phyloP scores from a whole-genome alignment of 2,888 invertebrate species.

The Euplagia quadripunctaria region DNA sequence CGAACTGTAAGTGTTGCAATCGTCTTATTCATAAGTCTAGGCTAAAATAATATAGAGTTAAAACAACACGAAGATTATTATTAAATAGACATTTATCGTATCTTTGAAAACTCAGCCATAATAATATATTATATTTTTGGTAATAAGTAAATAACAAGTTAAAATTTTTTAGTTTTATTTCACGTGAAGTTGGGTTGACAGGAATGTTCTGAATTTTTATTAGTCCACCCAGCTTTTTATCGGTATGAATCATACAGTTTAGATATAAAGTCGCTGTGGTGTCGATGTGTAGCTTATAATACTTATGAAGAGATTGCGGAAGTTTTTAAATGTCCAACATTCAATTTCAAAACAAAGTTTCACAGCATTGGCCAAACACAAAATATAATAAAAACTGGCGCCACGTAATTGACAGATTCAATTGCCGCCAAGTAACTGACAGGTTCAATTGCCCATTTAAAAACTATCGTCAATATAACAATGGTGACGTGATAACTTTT shows the following conservation, averaged over 20 bases:
- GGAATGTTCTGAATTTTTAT: slow-evolving; percentile 54
- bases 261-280: slow-evolving; percentile 60
- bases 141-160: slow-evolving; percentile 78
- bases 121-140: slow-evolving; percentile 85
- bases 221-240: slow-evolving; percentile 65
- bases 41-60: slow-evolving; percentile 70
- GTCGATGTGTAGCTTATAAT: slow-evolving; percentile 61
- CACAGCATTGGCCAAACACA: not conserved
- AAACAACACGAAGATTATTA: slow-evolving; percentile 76
- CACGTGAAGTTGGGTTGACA: slow-evolving; percentile 67
- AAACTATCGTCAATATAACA: slow-evolving; percentile 57
- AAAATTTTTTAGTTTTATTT: slow-evolving; percentile 72
- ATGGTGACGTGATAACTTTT: slow-evolving; percentile 60
- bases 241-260: slow-evolving; percentile 53
- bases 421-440: slow-evolving; percentile 31
- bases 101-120: slow-evolving; percentile 85
- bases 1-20: slow-evolving; percentile 83
- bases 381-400: slow-evolving; percentile 24
- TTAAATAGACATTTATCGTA: slow-evolving; percentile 80
- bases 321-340: slow-evolving; percentile 45
- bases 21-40: slow-evolving; percentile 81
- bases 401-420: slow-evolving; percentile 20
- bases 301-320: slow-evolving; percentile 42
- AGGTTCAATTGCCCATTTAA: slow-evolving; percentile 54
- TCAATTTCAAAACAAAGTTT: slow-evolving; percentile 8